phyloP scores from a whole-genome alignment of 2,797 vertebrate genomes.

The Muraenolepis orangiensis region DNA sequence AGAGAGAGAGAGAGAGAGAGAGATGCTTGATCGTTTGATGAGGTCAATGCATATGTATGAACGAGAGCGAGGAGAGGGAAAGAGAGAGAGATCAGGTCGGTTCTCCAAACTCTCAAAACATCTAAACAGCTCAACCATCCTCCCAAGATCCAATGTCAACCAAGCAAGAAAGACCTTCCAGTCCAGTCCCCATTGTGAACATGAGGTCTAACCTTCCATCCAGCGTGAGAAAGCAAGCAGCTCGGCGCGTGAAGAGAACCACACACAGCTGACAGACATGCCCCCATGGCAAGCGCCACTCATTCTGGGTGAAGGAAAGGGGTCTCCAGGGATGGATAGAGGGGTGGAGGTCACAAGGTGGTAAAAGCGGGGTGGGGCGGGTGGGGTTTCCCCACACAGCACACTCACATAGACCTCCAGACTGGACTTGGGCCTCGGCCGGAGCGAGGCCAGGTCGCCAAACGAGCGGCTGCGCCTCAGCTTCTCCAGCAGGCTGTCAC shows the following conservation, averaged over 20 bases:
- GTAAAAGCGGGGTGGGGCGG: constrained; percentile 16
- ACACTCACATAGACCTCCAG: constrained; percentile 96
- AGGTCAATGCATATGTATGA: neutral
- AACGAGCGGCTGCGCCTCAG: constrained; percentile 92
- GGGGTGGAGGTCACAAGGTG: constrained; percentile 32
- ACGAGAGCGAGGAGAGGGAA: neutral
- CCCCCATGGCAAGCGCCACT: neutral
- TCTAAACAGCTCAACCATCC: neutral
- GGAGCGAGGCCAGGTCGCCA: constrained; percentile 92
- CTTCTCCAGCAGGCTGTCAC: constrained; percentile 93
- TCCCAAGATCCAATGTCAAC: neutral
- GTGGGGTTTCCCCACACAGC: constrained; percentile 39
- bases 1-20: neutral
- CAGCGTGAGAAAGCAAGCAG: neutral
- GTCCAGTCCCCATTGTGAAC: too few relatives aligned
- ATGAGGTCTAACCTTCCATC: neutral
- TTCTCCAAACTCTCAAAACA: neutral
- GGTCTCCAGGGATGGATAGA: neutral
- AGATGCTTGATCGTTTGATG: neutral
- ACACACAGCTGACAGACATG: neutral
- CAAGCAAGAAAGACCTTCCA: neutral
- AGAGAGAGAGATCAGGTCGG: neutral
- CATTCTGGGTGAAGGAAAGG: too few relatives aligned
- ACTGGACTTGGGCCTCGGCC: constrained; percentile 88
- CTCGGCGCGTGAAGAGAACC: neutral